phyloP scores from a whole-genome alignment of 2,113 vertebrate species.

The Crotophaga sulcirostris region DNA sequence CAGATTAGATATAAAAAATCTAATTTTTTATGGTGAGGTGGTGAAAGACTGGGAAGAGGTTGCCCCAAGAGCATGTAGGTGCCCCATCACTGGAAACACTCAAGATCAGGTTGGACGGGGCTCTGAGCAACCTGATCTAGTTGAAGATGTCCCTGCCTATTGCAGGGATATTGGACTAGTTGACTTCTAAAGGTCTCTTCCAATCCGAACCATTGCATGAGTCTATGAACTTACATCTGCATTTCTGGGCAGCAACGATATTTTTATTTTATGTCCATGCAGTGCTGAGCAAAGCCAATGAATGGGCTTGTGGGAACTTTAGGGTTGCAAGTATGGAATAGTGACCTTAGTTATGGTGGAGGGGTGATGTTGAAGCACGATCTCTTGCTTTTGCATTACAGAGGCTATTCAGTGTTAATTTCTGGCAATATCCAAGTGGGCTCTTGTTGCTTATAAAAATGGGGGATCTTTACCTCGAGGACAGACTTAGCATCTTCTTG shows the following conservation, averaged over 20 bases:
- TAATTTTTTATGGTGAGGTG: rapidly evolving
- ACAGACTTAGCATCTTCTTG: not conserved
- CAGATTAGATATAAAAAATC: not conserved
- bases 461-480: not conserved
- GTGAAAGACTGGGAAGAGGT: not conserved
- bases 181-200: not conserved
- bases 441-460: not conserved
- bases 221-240: not conserved
- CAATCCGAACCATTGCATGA: not conserved
- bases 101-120: not conserved
- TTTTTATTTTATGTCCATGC: not conserved
- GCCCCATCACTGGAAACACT: not conserved
- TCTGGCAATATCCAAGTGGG: not conserved
- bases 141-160: not conserved
- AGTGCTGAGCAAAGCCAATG: not conserved
- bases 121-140: not conserved
- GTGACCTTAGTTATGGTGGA: rapidly evolving
- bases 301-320: rapidly evolving
- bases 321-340: not conserved
- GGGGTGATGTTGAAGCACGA: not conserved
- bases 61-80: not conserved
- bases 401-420: not conserved
- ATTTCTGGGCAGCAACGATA: not conserved
- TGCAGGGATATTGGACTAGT: not conserved
- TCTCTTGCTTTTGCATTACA: not conserved